Evolutionary conservation across 1,140 invertebrate species (phyloP).

Genomic region (Nomia melanderi): DNA sequence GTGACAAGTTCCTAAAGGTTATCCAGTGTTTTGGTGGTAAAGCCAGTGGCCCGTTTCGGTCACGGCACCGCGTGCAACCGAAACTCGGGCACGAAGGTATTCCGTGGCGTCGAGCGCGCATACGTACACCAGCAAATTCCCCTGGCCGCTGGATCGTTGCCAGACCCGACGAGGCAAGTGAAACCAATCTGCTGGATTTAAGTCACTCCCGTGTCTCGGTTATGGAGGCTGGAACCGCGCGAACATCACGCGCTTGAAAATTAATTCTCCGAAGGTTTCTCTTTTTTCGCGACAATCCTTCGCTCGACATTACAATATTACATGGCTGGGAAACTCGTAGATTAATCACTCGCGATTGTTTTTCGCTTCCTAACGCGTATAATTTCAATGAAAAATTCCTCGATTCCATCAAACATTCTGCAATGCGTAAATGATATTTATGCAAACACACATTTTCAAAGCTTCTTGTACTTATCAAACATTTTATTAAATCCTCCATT

Average conservation of each 20-base stretch:
- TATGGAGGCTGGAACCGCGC: constrained; percentile 21
- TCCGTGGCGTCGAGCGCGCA: constrained; percentile 15
- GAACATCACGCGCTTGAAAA: constrained; percentile 25
- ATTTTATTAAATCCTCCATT: too few species aligned
- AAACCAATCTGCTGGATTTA: constrained; percentile 61
- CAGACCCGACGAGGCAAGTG: constrained; percentile 43
- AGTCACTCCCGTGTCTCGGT: constrained; percentile 45
- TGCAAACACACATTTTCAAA: too few species aligned
- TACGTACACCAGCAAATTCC: constrained; percentile 12
- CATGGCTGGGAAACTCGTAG: neutral
- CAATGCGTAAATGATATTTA: too few species aligned
- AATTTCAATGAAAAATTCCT: too few species aligned
- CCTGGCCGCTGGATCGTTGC: constrained; percentile 47
- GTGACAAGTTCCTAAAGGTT: neutral
- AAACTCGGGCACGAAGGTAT: constrained; percentile 39
- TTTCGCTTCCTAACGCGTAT: too few species aligned
- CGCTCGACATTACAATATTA: too few species aligned
- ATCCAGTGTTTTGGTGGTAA: neutral
- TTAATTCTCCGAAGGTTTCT: constrained; percentile 28
- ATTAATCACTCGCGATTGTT: too few species aligned
- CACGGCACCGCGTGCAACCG: neutral
- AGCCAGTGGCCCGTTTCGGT: constrained; percentile 17
- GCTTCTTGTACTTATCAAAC: too few species aligned
- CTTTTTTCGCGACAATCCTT: too few species aligned
- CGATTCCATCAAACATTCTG: too few species aligned